Evolutionary conservation across 2,888 invertebrate genomes (phyloP), one percentile per base, ranked within the genome.

Genomic region (Phymatocera aterrima): DNA sequence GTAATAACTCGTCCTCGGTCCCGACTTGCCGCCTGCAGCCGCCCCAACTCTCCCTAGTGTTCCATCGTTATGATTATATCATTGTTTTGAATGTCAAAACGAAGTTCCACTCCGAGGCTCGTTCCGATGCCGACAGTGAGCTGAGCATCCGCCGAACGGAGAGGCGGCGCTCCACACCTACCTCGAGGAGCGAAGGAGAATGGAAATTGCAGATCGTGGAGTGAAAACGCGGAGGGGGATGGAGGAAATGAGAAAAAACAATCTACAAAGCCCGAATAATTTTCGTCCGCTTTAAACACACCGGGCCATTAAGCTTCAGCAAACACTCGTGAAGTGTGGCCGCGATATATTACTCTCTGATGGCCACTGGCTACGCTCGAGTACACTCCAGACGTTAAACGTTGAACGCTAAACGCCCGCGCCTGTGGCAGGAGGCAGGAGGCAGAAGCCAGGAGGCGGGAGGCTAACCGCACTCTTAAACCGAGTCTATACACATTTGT

Each of bases 261-360:
- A 51, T 37, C 61, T 64, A 64, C 61, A 37, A 64, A 64, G 61
- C 61, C 24, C 61, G 34, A 51, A 51, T 40, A 54, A 40, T 75
- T 86, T 85, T 83, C 81, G 83, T 80, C 80, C 80, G 82, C 84
- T 82, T 84, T 86, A 86, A 87, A 84, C 86, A 84, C 83, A 80
- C 80, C 79, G 82, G 83, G 85, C 86, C 86, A 87, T 87, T 87
- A 87, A 87, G 85, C 84, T 83, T 82, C 83, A 85, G 83, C 86
- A 85, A 87, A 87, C 85, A 87, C 85, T 87, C 85, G 82, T 84
- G 83, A 84, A 84, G 84, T 79, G 81, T 85, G 84, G 84, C 68
- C 79, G 80, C 83, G 84, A 87, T 87, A 87, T 87, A 86, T 87
- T 86, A 84, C 83, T 79, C 81, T 77, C 82, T 84, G 84, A 84